Base-by-base conservation (phyloP, 2,797 vertebrate genomes). In the Anguilla marmorata region DNA sequence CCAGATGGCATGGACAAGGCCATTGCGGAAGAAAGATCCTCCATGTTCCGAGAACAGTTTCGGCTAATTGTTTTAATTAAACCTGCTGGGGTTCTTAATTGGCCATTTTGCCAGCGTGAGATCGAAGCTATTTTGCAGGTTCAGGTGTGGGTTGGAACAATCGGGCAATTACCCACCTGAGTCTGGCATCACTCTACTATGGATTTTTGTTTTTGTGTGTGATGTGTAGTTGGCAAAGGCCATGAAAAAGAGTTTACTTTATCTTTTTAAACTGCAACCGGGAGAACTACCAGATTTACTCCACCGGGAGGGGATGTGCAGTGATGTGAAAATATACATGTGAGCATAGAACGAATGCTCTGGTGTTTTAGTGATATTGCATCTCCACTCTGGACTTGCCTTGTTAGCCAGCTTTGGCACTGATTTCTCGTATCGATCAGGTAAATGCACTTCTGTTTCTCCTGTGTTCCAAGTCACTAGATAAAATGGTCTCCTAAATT, bases 41-140 rank as follows among this genome's bases (percentile, higher is more conserved):
- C 50, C 2, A 85, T 90, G 88, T 89, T 90, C 63, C 24, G 90
- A 83, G 33, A 89, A 85, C 21, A 69, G 84, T 89, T 91, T 89
- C 76, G 84, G 85, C 90, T 93, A 91, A 94, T 93, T 92, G 91
- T 85, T 89, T 86, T 94, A 94, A 94, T 94, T 93, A 93, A 90
- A 90, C 91, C 92, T 87, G 86, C 91, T 88, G 93, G 91, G 91
- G 90, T 87, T 87, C 86, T 89, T 92, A 92, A 93, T 92, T 91
- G 89, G 91, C 92, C 90, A 86, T 92, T 92, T 91, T 91, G 90
- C 89, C 84, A 90, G 90, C 88, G 88, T 87, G 86, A 91, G 89
- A 37, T 56, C 8, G 54, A 88, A 85, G 87, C 88, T 88, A 88
- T 90, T 90, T 87, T 89, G 72, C 63, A 76, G 54, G 88, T 90